These are phyloP conservation scores for Ernsta delagoae DNA, from an alignment of 2,888 invertebrate species.

Conservation along the genomic window DNA sequence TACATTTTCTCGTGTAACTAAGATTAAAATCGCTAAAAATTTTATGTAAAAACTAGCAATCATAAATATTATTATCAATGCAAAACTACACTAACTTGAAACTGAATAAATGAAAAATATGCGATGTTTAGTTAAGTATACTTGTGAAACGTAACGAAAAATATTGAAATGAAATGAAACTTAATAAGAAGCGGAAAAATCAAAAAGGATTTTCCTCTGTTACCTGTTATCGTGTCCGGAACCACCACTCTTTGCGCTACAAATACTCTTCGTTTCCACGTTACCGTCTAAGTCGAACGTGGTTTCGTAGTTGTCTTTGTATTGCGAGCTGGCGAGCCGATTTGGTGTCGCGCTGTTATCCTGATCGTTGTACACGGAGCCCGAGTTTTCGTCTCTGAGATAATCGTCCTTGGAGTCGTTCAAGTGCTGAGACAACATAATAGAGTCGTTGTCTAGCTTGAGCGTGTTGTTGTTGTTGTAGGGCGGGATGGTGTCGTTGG, in stretches of 20 bases:
- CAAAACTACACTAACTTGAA: neutral
- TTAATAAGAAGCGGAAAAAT: slow-evolving; percentile 18
- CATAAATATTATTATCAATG: neutral
- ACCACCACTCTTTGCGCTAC: slow-evolving; percentile 91
- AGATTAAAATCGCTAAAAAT: neutral
- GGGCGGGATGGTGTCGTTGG: slow-evolving; percentile 57
- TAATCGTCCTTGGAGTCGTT: slow-evolving; percentile 75
- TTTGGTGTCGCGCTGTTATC: slow-evolving; percentile 61
- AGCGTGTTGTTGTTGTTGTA: slow-evolving; percentile 81
- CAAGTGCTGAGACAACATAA: slow-evolving; percentile 72
- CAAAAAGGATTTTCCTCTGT: too few species aligned
- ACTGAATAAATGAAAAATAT: neutral
- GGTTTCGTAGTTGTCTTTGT: slow-evolving; percentile 91
- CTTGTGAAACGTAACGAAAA: slow-evolving; percentile 1
- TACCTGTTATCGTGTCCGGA: slow-evolving; percentile 93
- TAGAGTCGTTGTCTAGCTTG: slow-evolving; percentile 78
- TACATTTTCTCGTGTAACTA: too few species aligned
- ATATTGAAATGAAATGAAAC: too few species aligned
- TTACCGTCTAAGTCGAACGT: slow-evolving; percentile 96
- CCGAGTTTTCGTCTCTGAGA: slow-evolving; percentile 66
- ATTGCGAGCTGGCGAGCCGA: slow-evolving; percentile 71
- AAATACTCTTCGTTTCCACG: slow-evolving; percentile 95
- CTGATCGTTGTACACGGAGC: slow-evolving; percentile 68
- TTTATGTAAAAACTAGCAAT: neutral
- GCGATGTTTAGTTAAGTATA: neutral